phyloP scores from a whole-genome alignment of 2,888 invertebrate species.

The Lithophane ornitopus region DNA sequence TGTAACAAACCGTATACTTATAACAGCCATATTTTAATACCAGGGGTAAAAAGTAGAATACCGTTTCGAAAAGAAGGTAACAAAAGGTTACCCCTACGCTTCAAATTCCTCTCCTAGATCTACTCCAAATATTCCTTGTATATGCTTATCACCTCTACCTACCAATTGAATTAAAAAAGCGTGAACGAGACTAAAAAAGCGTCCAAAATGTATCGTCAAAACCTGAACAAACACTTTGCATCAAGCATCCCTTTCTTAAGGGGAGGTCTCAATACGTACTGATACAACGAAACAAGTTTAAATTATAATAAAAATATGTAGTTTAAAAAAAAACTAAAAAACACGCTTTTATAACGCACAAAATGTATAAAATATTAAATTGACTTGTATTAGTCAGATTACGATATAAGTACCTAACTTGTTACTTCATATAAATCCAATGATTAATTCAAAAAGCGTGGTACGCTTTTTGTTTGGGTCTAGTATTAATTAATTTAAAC shows the following conservation, averaged over 20 bases:
- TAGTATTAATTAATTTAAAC: no score
- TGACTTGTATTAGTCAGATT: no score
- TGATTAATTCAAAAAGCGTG: no score
- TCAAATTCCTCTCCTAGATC: not conserved
- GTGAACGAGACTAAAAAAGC: slow-evolving; percentile 54
- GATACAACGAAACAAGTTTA: not conserved
- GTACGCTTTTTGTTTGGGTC: no score
- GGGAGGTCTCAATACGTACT: slow-evolving; percentile 27
- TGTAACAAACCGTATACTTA: not conserved
- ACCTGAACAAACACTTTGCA: slow-evolving; percentile 62
- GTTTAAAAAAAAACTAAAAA: no score
- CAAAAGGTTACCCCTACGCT: not conserved
- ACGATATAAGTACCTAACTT: no score
- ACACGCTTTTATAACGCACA: no score
- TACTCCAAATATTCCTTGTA: slow-evolving; percentile 9
- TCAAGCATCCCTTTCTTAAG: slow-evolving; percentile 52
- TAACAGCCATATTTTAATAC: not conserved
- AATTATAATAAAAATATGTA: no score
- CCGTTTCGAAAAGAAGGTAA: not conserved
- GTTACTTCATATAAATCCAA: no score
- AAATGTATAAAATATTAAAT: no score
- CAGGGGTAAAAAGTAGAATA: not conserved
- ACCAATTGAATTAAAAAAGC: slow-evolving; percentile 51
- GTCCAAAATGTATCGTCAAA: slow-evolving; percentile 59
- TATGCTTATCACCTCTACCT: slow-evolving; percentile 14